Percentiles rank a stretch among this genome's conserved stretches.
Conservation (phyloP, 1,140 invertebrate genomes). For the Drosophila bifasciata region DNA sequence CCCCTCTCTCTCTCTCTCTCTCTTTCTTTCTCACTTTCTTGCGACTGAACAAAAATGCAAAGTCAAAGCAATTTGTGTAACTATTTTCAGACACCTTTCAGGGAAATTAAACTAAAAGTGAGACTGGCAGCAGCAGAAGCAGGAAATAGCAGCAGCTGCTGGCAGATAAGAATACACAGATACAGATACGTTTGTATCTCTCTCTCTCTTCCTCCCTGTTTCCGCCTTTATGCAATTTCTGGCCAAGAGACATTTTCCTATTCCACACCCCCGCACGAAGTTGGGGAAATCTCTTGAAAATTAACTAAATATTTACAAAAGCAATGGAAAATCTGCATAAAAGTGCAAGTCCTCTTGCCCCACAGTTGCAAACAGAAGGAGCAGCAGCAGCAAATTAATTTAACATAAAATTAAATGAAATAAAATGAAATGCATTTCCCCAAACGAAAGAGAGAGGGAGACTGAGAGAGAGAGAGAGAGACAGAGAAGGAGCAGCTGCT, state of each 20-base stretch:
- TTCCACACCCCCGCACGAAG: background rate
- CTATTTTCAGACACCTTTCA: slow-evolving; percentile 13
- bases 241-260: background rate
- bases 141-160: too few relatives aligned
- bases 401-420: slow-evolving; percentile 79
- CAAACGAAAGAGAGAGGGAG: slow-evolving; percentile 4
- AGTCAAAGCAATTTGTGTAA: background rate
- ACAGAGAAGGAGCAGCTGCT: slow-evolving; percentile 11
- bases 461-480: slow-evolving; percentile 4
- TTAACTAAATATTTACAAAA: slow-evolving; percentile 78
- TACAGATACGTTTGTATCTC: slow-evolving; percentile 14
- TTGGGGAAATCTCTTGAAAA: slow-evolving; percentile 49
- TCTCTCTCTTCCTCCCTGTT: slow-evolving; percentile 28
- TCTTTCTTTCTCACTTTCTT: background rate
- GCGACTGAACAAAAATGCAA: background rate
- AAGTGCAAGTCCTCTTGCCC: too few relatives aligned
- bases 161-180: background rate
- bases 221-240: slow-evolving; percentile 33
- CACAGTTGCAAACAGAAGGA: slow-evolving; percentile 30
- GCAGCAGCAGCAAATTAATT: slow-evolving; percentile 72
- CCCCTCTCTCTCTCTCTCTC: too few relatives aligned
- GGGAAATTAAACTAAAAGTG: slow-evolving; percentile 40
- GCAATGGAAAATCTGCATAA: slow-evolving; percentile 56
- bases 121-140: slow-evolving; percentile 22
- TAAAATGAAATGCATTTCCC: slow-evolving; percentile 55